These are phyloP conservation scores for Chloebia gouldiae DNA, from an alignment of 2,113 vertebrate genomes.

Conservation along the genomic window DNA sequence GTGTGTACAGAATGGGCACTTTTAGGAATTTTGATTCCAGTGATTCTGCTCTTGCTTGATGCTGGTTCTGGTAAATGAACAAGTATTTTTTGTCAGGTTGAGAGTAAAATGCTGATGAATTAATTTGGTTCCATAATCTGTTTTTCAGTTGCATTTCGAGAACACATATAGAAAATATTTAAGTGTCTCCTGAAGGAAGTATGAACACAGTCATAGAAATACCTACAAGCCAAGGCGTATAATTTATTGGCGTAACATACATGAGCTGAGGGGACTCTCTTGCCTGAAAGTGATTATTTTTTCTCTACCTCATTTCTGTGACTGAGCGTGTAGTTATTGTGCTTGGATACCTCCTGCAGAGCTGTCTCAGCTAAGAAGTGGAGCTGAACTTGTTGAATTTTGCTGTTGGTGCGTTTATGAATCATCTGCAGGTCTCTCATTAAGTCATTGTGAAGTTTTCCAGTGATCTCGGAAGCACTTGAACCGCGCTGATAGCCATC, in stretches of 20 bases:
- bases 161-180: not conserved
- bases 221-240: not conserved
- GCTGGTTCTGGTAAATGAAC: not conserved
- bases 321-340: not conserved
- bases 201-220: not conserved
- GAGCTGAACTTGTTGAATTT: not conserved
- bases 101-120: not conserved
- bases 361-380: not conserved
- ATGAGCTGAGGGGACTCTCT: not conserved
- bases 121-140: not conserved
- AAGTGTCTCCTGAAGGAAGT: not conserved
- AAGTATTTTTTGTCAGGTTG: not conserved
- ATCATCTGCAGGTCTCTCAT: not conserved
- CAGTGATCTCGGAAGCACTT: not conserved
- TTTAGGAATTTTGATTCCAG: not conserved
- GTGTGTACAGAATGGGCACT: not conserved
- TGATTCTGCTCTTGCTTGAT: not conserved
- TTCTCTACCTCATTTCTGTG: not conserved
- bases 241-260: not conserved
- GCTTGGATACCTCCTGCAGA: not conserved
- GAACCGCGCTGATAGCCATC: fast-evolving
- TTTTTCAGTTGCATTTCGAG: not conserved
- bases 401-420: not conserved
- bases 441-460: not conserved
- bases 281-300: not conserved